A percentile compares a stretch with the other conserved stretches of the same genome.
Evolutionary conservation across 2,888 invertebrate genomes (phyloP).

Genomic region (Apotomis capreana): DNA sequence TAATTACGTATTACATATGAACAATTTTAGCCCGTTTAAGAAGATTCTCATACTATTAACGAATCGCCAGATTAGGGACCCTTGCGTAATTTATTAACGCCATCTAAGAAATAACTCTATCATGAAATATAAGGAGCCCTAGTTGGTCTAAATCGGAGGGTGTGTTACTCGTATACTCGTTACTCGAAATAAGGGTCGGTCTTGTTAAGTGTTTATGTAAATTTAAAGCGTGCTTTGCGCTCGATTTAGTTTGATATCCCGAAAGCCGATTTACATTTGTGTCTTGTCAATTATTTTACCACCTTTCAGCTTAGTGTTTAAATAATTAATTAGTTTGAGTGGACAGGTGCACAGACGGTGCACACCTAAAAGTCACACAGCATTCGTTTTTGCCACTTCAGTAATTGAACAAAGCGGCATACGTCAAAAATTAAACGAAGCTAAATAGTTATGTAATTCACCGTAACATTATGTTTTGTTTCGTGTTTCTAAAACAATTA

Average conservation of each 20-base stretch:
- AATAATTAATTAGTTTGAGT: constrained; percentile 4
- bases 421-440: too few relatives aligned
- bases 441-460: too few relatives aligned
- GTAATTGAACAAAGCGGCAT: too few relatives aligned
- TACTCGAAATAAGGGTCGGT: constrained; percentile 21
- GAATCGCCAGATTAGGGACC: neutral
- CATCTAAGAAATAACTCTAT: neutral
- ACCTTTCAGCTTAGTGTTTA: constrained; percentile 12
- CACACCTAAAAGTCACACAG: neutral
- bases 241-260: constrained; percentile 12
- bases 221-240: constrained; percentile 34
- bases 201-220: constrained; percentile 39
- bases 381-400: neutral
- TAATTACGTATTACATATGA: too few relatives aligned
- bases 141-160: constrained; percentile 17
- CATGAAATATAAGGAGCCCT: constrained; percentile 3
- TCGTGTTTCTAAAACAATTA: too few relatives aligned
- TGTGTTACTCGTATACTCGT: constrained; percentile 11
- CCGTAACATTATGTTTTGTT: too few relatives aligned
- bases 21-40: too few relatives aligned
- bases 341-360: neutral
- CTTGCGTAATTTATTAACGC: neutral
- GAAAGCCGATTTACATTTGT: constrained; percentile 22
- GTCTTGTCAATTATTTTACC: constrained; percentile 20
- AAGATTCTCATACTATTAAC: too few relatives aligned